Evolutionary conservation across 2,888 invertebrate species (phyloP).

Genomic region (Cosmia pyralina): DNA sequence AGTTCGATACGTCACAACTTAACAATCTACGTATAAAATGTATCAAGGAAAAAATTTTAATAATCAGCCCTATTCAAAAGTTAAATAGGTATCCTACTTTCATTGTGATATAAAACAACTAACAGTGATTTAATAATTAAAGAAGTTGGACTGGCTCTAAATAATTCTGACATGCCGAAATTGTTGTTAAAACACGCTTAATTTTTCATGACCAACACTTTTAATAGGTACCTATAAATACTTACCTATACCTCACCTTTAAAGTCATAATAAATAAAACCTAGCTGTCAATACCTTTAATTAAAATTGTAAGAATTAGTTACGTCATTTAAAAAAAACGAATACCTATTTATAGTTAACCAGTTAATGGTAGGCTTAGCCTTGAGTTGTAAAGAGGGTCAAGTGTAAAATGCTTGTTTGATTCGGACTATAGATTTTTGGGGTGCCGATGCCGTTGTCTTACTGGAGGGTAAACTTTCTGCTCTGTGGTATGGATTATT

Average conservation of each 20-base stretch:
- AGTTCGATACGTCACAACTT: too few species aligned
- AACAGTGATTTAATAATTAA: too few species aligned
- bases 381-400: constrained; percentile 7
- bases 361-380: constrained; percentile 3
- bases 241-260: not conserved
- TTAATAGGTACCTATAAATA: not conserved
- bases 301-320: not conserved
- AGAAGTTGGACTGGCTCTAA: not conserved
- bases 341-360: constrained; percentile 20
- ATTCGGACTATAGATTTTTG: not conserved
- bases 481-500: not conserved
- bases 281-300: not conserved
- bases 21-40: too few species aligned
- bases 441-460: not conserved
- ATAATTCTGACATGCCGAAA: not conserved
- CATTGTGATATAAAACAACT: not conserved
- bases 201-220: not conserved
- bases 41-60: too few species aligned
- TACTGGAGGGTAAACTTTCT: not conserved
- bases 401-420: not conserved
- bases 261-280: constrained; percentile 25
- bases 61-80: too few species aligned
- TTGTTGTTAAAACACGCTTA: not conserved
- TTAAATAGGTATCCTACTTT: too few species aligned
- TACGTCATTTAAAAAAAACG: not conserved